A percentile compares a stretch with the other conserved stretches of the same genome.
These are phyloP conservation scores for Nyleta sp. DNA, from an alignment of 2,888 invertebrate genomes.

Conservation along the genomic window DNA sequence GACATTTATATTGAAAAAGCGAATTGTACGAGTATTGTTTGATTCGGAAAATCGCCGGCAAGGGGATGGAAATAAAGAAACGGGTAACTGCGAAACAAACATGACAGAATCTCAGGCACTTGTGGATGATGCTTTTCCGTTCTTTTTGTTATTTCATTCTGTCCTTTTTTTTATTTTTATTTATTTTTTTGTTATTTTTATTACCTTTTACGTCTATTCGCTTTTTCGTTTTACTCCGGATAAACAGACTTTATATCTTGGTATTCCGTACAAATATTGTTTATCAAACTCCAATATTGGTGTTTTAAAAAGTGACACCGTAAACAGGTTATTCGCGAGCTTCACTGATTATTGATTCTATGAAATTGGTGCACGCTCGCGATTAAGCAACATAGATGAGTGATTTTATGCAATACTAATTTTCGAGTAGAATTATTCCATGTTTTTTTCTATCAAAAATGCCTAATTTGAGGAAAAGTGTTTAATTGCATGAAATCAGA, in stretches of 20 bases:
- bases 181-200: background rate
- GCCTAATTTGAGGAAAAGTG: no score
- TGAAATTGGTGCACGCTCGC: constrained; percentile 7
- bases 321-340: constrained; percentile 9
- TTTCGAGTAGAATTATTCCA: no score
- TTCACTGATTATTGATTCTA: background rate
- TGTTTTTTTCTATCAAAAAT: background rate
- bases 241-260: background rate
- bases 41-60: constrained; percentile 21
- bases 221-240: background rate
- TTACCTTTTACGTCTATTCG: background rate
- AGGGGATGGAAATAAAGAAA: constrained; percentile 22
- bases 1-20: constrained; percentile 55
- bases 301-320: background rate
- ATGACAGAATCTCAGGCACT: constrained; percentile 28
- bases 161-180: constrained; percentile 1
- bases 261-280: background rate
- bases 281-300: constrained; percentile 3
- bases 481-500: no score
- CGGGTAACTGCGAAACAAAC: constrained; percentile 14
- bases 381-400: background rate
- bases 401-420: constrained; percentile 3
- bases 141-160: background rate
- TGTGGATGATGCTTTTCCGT: background rate
- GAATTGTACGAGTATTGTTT: constrained; percentile 46